Conservation (phyloP, 2,888 invertebrate genomes). For the Anticlea derivata region DNA sequence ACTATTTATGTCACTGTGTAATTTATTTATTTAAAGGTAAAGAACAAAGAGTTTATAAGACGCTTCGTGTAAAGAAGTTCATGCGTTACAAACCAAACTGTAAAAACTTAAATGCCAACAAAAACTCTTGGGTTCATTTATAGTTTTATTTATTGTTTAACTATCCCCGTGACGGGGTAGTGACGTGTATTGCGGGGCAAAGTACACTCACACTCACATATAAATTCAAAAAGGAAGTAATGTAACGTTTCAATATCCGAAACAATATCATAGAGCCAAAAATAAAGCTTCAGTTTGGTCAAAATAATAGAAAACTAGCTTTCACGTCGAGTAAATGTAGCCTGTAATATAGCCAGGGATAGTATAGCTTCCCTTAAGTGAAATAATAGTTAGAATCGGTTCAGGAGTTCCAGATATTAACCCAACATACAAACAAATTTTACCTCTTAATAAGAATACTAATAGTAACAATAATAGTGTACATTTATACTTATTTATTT, state of each 20-base stretch:
- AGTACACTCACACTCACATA: constrained; percentile 71
- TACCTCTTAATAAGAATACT: too few relatives aligned
- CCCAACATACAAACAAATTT: too few relatives aligned
- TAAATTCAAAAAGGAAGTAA: constrained; percentile 74
- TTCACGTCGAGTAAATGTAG: too few relatives aligned
- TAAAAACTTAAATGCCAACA: constrained; percentile 29
- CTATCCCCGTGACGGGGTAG: constrained; percentile 67
- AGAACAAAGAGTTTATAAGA: too few relatives aligned
- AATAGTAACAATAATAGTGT: too few relatives aligned
- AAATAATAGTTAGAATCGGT: too few relatives aligned
- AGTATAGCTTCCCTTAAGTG: too few relatives aligned
- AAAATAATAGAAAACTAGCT: neutral
- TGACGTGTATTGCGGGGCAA: constrained; percentile 68
- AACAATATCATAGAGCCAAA: constrained; percentile 53
- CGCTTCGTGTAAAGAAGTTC: constrained; percentile 5
- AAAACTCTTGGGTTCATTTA: constrained; percentile 37
- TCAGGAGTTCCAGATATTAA: too few relatives aligned
- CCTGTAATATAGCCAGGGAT: too few relatives aligned
- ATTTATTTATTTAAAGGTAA: too few relatives aligned
- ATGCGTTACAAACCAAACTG: constrained; percentile 8
- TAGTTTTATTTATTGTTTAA: constrained; percentile 72
- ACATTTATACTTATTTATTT: too few relatives aligned
- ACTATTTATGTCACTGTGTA: too few relatives aligned
- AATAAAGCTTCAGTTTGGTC: neutral
- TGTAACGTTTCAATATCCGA: constrained; percentile 69